These are phyloP conservation scores for Acrobasis suavella DNA, from an alignment of 2,888 invertebrate species.

Conservation along the genomic window DNA sequence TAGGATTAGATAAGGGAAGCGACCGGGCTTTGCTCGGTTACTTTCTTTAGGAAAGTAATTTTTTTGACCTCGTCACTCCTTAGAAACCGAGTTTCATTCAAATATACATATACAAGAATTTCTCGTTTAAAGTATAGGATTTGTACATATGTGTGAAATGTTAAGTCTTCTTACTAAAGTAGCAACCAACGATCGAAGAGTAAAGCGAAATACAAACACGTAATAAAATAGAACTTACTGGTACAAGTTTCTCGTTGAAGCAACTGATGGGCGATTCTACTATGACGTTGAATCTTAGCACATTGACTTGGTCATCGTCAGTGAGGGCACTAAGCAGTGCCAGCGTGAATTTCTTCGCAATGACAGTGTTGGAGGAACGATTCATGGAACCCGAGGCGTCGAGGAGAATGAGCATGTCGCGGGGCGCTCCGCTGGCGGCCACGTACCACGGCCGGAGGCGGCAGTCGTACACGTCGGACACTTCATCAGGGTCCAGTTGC, in stretches of 20 bases:
- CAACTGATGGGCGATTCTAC: conserved; percentile 66
- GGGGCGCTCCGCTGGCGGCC: conserved; percentile 68
- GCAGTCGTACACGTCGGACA: conserved; percentile 66
- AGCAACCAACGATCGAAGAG: no score
- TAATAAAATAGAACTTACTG: conserved; percentile 63
- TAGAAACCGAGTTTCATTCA: no score
- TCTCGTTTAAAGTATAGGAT: no score
- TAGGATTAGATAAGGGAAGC: no score
- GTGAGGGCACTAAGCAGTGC: conserved; percentile 71
- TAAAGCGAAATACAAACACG: no score
- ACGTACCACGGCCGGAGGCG: conserved; percentile 75
- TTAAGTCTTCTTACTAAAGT: no score
- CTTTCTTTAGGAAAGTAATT: no score
- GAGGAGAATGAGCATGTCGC: conserved; percentile 67
- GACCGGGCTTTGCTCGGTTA: no score
- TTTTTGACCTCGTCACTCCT: no score
- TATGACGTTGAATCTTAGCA: conserved; percentile 63
- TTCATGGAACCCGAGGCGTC: conserved; percentile 75
- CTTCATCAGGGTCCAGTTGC: conserved; percentile 37
- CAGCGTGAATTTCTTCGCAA: conserved; percentile 61
- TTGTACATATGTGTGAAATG: no score
- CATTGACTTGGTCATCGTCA: conserved; percentile 73
- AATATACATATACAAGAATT: no score
- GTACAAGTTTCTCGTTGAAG: conserved; percentile 66
- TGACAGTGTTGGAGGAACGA: conserved; percentile 60